These are phyloP conservation scores for Condylostylus longicornis DNA, from an alignment of 1,140 invertebrate species.

Conservation along the genomic window DNA sequence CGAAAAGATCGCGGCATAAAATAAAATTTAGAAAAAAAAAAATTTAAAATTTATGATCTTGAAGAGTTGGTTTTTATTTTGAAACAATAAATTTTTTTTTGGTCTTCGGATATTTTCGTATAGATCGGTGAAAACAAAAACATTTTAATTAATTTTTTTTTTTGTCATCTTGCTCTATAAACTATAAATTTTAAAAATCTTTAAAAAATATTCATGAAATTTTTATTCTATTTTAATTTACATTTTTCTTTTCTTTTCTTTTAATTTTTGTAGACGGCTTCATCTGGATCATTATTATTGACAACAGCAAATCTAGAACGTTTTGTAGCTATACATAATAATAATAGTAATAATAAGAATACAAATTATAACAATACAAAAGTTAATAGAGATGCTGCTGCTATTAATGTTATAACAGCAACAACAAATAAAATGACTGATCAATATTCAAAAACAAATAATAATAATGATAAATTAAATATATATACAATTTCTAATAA, in stretches of 20 bases:
- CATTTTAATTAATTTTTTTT: background rate
- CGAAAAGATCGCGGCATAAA: too few relatives aligned
- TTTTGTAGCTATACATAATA: constrained; percentile 47
- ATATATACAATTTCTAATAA: background rate
- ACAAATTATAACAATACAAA: constrained; percentile 26
- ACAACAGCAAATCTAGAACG: constrained; percentile 58
- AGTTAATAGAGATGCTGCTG: too few relatives aligned
- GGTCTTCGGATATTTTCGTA: too few relatives aligned
- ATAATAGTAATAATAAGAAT: constrained; percentile 24
- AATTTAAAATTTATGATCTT: too few relatives aligned
- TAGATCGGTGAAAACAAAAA: too few relatives aligned
- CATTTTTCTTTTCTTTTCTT: constrained; percentile 3
- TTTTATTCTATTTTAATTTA: background rate
- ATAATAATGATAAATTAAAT: background rate
- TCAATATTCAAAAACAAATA: background rate
- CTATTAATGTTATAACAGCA: background rate
- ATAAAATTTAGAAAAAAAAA: too few relatives aligned
- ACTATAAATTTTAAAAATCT: too few relatives aligned
- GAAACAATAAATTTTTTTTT: too few relatives aligned
- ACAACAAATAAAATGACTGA: too few relatives aligned
- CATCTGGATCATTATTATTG: constrained; percentile 57
- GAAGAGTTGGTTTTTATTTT: too few relatives aligned
- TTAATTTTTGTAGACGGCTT: constrained; percentile 50
- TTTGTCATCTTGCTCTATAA: background rate
- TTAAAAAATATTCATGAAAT: background rate